Evolutionary conservation across 2,888 invertebrate species (phyloP).

Genomic region (Caenorhabditis sp.): DNA sequence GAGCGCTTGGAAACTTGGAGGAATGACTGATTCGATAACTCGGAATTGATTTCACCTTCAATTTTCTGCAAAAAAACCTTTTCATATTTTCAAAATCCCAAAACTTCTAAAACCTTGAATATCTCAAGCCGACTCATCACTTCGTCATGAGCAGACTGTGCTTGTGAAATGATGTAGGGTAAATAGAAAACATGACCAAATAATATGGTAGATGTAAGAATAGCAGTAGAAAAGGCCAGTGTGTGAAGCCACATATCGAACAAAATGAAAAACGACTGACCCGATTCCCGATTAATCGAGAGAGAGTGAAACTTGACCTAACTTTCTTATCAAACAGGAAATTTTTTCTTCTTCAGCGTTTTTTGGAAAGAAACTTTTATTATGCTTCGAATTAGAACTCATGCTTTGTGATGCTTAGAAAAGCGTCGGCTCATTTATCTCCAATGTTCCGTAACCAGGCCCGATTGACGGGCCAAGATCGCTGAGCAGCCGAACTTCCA

Average conservation of each 20-base stretch:
- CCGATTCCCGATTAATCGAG: no score
- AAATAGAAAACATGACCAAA: conserved; percentile 29
- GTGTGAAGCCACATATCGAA: conserved; percentile 26
- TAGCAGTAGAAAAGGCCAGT: conserved; percentile 21
- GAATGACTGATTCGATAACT: conserved; percentile 22
- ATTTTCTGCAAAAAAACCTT: conserved; percentile 9
- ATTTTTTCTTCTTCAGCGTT: no score
- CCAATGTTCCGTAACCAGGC: conserved; percentile 40
- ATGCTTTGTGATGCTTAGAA: no score
- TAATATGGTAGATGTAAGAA: conserved; percentile 33
- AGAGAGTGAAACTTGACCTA: background rate
- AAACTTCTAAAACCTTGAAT: conserved; percentile 19
- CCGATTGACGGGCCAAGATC: conserved; percentile 42
- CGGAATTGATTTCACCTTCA: conserved; percentile 21
- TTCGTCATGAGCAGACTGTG: conserved; percentile 26
- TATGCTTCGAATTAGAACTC: no score
- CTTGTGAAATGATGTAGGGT: conserved; percentile 33
- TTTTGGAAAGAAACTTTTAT: no score
- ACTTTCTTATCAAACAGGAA: background rate
- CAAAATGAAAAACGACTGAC: background rate
- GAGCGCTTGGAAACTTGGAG: conserved; percentile 18
- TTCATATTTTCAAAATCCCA: background rate
- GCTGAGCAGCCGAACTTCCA: conserved; percentile 37
- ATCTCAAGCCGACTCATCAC: conserved; percentile 16
- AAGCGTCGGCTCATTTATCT: conserved; percentile 29